These are phyloP conservation scores for Nycteola revayana DNA, from an alignment of 2,888 invertebrate genomes.

Conservation along the genomic window DNA sequence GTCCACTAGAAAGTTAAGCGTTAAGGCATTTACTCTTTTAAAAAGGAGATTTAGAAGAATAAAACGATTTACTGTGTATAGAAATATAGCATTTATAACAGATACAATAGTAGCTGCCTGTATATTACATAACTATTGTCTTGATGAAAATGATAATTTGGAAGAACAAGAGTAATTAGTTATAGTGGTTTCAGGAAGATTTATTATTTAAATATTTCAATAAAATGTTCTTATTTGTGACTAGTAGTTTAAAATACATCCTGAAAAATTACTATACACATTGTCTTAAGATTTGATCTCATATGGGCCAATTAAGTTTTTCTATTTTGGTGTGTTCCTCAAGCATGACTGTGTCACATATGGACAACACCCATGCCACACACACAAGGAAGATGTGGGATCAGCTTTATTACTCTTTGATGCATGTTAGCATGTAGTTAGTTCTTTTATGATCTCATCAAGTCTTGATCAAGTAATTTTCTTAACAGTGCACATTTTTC, in stretches of 20 bases:
- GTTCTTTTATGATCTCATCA: constrained; percentile 24
- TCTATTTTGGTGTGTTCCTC: too few relatives aligned
- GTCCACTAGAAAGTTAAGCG: constrained; percentile 50
- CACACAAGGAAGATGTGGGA: too few relatives aligned
- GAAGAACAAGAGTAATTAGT: constrained; percentile 39
- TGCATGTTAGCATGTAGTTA: constrained; percentile 4
- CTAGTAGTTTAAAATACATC: too few relatives aligned
- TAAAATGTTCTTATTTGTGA: too few relatives aligned
- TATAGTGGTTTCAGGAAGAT: too few relatives aligned
- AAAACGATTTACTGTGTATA: constrained; percentile 55
- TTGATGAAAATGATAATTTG: constrained; percentile 53
- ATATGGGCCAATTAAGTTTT: too few relatives aligned
- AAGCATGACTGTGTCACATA: too few relatives aligned
- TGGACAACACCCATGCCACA: too few relatives aligned
- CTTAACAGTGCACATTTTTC: constrained; percentile 58
- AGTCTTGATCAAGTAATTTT: constrained; percentile 47
- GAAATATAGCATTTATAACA: constrained; percentile 58
- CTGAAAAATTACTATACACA: too few relatives aligned
- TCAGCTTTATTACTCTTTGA: too few relatives aligned
- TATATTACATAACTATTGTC: constrained; percentile 60
- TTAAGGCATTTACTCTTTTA: constrained; percentile 51
- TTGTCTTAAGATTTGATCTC: too few relatives aligned
- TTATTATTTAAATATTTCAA: too few relatives aligned
- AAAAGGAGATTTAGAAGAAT: constrained; percentile 55
- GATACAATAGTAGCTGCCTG: constrained; percentile 61